A percentile compares a stretch with the other conserved stretches of the same genome.
Conservation (phyloP, 2,888 invertebrate genomes). For the Lysandra bellargus region DNA sequence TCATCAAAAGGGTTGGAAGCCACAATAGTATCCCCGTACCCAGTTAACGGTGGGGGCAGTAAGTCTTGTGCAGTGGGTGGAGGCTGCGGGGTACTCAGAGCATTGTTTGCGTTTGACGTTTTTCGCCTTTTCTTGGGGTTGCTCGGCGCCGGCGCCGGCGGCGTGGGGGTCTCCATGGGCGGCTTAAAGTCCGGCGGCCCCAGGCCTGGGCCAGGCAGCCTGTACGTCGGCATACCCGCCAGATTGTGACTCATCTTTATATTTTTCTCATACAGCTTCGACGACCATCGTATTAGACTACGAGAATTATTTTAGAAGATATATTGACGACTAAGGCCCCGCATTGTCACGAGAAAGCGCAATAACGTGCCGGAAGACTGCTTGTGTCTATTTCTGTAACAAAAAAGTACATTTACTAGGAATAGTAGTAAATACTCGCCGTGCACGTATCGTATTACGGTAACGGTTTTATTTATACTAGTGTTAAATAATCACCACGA, state of each 20-base stretch:
- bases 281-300: constrained; percentile 61
- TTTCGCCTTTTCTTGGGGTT: constrained; percentile 94
- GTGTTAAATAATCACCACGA: constrained; percentile 41
- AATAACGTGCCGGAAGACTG: constrained; percentile 69
- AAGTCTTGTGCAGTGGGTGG: constrained; percentile 88
- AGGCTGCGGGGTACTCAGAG: constrained; percentile 84
- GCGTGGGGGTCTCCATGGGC: constrained; percentile 84
- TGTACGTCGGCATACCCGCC: constrained; percentile 89
- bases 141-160: constrained; percentile 88
- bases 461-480: constrained; percentile 34
- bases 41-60: constrained; percentile 91
- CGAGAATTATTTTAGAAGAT: constrained; percentile 54
- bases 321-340: constrained; percentile 62
- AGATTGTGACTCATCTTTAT: constrained; percentile 88
- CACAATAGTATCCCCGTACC: constrained; percentile 95
- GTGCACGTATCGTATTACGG: not conserved
- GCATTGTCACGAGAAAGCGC: constrained; percentile 68
- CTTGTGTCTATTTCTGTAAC: constrained; percentile 76
- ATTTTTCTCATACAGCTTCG: constrained; percentile 63
- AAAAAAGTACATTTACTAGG: constrained; percentile 51
- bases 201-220: constrained; percentile 86
- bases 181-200: constrained; percentile 88
- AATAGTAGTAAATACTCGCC: constrained; percentile 21
- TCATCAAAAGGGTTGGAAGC: constrained; percentile 98
- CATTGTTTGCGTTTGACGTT: constrained; percentile 86